Base-by-base conservation (phyloP, 2,113 vertebrate genomes). In the Dicentrarchus labrax region DNA sequence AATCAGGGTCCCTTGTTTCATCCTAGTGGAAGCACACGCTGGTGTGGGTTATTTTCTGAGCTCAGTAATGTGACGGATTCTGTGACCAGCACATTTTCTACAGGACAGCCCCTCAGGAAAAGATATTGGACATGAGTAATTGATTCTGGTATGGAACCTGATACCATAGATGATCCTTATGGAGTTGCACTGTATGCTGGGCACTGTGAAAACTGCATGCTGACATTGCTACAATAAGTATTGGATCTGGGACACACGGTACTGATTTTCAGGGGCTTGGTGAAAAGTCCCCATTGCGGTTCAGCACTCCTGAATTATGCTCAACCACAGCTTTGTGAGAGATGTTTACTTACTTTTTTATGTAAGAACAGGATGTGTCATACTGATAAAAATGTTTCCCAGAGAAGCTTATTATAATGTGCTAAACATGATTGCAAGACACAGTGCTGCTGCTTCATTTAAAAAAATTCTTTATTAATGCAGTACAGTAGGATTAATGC, bases 391-490 rank as follows among this genome's bases (percentile, higher is more conserved):
- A 8, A 39, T 15, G 15, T 73, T 57, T 50, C 51, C 43, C 41
- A 50, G 10, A 22, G 4, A 24, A 24, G 17, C 65, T 17, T 3
- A 57, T 73, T 56, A 1, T 21, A 65, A 39, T 19, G 24, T 5
- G 21, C 5, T 38, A 43, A 65, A 51, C 59, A 76, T 61, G n/a
- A 11, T 38, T 59, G 3, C 36, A 48, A 66, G 45, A 47, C 61
- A 61, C 24, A 65, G 39, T 22, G 57, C 50, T 56, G 16, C 12
- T 13, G 45, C 45, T 61, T 88, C 11, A 39, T 70, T 81, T 36
- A 60, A 62, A 62, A 53, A 80, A 80, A 60, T 39, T n/a, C 8
- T 92, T 93, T 91, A 92, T 91, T 92, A 54, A 62, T 80, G 83
- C 56, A 86, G 48, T 59, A 65, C 69, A 83, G 36, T 43, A 70